A percentile compares a stretch with the other conserved stretches of the same genome.
These are phyloP conservation scores for Amyelois transitella DNA, from an alignment of 1,140 invertebrate species.

Conservation along the genomic window DNA sequence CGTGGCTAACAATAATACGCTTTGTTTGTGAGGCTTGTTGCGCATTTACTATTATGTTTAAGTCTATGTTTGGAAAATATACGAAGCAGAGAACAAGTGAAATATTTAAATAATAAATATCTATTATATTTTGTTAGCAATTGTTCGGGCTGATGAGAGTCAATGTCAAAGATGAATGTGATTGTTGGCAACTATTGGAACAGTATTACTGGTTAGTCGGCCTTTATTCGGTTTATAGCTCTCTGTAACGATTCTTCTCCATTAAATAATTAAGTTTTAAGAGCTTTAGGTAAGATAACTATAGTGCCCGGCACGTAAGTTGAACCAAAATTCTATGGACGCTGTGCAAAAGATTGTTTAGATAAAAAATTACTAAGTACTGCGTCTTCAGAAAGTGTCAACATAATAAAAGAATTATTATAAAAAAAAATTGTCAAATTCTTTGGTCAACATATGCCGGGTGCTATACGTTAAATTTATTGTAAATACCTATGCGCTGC, in stretches of 20 bases:
- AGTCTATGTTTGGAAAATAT: constrained; percentile 28
- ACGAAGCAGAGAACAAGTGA: constrained; percentile 8
- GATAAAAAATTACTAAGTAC: too few species aligned
- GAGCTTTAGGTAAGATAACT: too few species aligned
- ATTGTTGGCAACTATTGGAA: constrained; percentile 9
- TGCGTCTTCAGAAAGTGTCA: too few species aligned
- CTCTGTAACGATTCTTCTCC: constrained; percentile 9
- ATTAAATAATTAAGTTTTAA: too few species aligned
- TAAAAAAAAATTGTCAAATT: too few species aligned
- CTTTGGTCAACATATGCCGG: too few species aligned
- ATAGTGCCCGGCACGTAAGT: too few species aligned
- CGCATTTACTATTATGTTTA: constrained; percentile 62
- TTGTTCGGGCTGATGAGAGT: neutral
- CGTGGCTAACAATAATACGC: constrained; percentile 3
- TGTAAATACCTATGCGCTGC: constrained; percentile 21
- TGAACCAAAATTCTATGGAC: too few species aligned
- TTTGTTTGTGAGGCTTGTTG: constrained; percentile 52
- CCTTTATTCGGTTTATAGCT: constrained; percentile 11
- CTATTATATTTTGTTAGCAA: constrained; percentile 19
- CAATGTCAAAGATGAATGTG: neutral
- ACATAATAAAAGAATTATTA: too few species aligned
- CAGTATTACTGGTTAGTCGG: constrained; percentile 29
- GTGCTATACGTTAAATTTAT: too few species aligned
- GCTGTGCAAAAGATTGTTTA: too few species aligned
- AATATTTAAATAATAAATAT: constrained; percentile 31